phyloP scores from a whole-genome alignment of 1,140 invertebrate genomes.

The Drosophila insularis region DNA sequence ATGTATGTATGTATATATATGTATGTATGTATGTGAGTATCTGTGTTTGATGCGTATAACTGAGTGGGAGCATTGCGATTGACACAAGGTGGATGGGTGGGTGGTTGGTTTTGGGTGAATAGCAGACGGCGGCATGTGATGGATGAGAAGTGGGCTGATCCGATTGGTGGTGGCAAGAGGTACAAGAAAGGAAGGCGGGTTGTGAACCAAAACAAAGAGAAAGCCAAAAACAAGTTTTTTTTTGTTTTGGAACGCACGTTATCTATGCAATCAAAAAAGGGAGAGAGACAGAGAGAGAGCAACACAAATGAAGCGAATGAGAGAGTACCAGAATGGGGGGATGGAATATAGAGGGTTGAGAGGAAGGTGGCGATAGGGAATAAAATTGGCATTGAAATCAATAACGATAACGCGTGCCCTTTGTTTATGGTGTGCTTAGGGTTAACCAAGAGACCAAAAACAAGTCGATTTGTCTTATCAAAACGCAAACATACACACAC shows the following conservation, averaged over 20 bases:
- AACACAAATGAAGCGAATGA: not conserved
- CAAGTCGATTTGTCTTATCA: conserved; percentile 39
- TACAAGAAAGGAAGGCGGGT: not conserved
- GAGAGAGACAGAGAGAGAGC: not conserved
- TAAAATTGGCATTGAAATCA: conserved; percentile 31
- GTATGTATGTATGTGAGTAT: not conserved
- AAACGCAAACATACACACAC: conserved; percentile 28
- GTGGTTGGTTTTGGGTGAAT: not conserved
- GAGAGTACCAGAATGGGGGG: not conserved
- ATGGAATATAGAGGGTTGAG: too few relatives aligned
- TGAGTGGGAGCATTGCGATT: conserved; percentile 2
- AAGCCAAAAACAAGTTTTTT: conserved; percentile 35
- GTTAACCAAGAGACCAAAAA: conserved; percentile 23
- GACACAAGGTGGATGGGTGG: not conserved
- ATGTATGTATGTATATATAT: not conserved
- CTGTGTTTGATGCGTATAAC: conserved; percentile 6
- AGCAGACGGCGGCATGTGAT: not conserved
- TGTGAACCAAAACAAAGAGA: conserved; percentile 10
- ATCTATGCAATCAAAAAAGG: conserved; percentile 66
- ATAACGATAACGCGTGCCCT: conserved; percentile 62
- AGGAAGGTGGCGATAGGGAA: conserved; percentile 2
- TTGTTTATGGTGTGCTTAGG: conserved; percentile 41
- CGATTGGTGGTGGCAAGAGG: not conserved
- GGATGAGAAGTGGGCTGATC: not conserved
- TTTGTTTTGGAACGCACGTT: conserved; percentile 35